Conservation (phyloP, 2,113 vertebrate species). For the Mastomys coucha region DNA sequence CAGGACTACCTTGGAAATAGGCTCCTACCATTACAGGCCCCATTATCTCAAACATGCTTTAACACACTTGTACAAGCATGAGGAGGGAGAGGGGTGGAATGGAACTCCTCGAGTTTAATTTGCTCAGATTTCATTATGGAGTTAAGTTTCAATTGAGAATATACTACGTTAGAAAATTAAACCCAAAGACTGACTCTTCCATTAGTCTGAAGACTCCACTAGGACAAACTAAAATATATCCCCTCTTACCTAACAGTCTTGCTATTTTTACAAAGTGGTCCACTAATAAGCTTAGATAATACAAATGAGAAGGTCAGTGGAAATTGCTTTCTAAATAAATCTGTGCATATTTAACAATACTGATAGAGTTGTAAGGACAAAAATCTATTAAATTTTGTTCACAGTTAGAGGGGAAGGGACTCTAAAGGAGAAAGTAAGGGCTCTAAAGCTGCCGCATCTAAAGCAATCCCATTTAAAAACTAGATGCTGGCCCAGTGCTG, state of each 20-base stretch:
- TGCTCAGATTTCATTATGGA: slow-evolving; percentile 64
- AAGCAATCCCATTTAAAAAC: neutral
- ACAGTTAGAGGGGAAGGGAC: neutral
- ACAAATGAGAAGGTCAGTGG: slow-evolving; percentile 41
- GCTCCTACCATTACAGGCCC: slow-evolving; percentile 21
- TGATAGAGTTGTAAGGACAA: neutral
- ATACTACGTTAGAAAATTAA: slow-evolving; percentile 59
- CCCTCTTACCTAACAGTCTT: neutral
- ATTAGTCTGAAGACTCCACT: slow-evolving; percentile 59
- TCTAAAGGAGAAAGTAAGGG: slow-evolving; percentile 43
- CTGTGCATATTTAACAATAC: slow-evolving; percentile 43
- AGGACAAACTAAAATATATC: slow-evolving; percentile 60
- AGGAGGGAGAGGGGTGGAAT: neutral
- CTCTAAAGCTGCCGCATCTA: neutral
- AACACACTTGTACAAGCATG: slow-evolving; percentile 49
- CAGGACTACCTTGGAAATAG: slow-evolving; percentile 57
- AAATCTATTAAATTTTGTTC: slow-evolving; percentile 54
- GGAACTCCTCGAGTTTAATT: slow-evolving; percentile 49
- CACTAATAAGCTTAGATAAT: slow-evolving; percentile 43
- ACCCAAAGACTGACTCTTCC: slow-evolving; percentile 59
- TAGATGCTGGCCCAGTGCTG: neutral
- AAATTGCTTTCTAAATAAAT: slow-evolving; percentile 72
- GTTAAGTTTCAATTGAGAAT: slow-evolving; percentile 69
- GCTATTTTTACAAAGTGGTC: slow-evolving; percentile 47
- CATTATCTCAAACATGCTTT: slow-evolving; percentile 49